These are phyloP conservation scores for Cacoxenus indagator DNA, from an alignment of 2,888 invertebrate genomes.

Conservation along the genomic window DNA sequence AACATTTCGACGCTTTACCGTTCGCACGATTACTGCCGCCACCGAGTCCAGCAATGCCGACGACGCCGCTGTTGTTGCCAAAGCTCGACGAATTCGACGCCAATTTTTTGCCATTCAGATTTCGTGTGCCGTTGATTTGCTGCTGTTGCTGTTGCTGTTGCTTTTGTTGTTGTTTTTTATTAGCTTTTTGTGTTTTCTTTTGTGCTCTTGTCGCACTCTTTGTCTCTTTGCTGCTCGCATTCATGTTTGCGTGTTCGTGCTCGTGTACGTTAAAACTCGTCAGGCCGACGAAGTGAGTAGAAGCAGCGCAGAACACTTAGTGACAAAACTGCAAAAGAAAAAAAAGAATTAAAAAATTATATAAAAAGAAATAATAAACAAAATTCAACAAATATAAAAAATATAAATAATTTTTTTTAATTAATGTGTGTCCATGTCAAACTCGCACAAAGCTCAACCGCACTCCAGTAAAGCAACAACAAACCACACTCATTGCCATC, in stretches of 20 bases:
- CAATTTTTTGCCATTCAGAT: slow-evolving; percentile 19
- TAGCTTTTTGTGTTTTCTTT: slow-evolving; percentile 69
- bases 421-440: too few species aligned
- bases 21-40: slow-evolving; percentile 7
- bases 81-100: background rate
- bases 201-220: slow-evolving; percentile 69
- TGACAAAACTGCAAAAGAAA: too few species aligned
- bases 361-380: too few species aligned
- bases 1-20: slow-evolving; percentile 58
- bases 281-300: background rate
- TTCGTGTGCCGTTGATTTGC: slow-evolving; percentile 10
- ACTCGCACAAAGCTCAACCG: background rate
- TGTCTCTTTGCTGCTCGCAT: slow-evolving; percentile 55
- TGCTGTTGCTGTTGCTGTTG: slow-evolving; percentile 40
- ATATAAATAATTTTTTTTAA: too few species aligned
- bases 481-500: background rate
- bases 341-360: too few species aligned
- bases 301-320: background rate
- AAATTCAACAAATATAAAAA: too few species aligned
- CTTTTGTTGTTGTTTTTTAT: slow-evolving; percentile 55
- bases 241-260: too few species aligned
- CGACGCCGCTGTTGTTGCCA: background rate
- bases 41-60: background rate
- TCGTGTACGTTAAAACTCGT: too few species aligned
- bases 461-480: slow-evolving; percentile 17